phyloP scores from a whole-genome alignment of 2,888 invertebrate species.

The Iphiclides podalirius region DNA sequence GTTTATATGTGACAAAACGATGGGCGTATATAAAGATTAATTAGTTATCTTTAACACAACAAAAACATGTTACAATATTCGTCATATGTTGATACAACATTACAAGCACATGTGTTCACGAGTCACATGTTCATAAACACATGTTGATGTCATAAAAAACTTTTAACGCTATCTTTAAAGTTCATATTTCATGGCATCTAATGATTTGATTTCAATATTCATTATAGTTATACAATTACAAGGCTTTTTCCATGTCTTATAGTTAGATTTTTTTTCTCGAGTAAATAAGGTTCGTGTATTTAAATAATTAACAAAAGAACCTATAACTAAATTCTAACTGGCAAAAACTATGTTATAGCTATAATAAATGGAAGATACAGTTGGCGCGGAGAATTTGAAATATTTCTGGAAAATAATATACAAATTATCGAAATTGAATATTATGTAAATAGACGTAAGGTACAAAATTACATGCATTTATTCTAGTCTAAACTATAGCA shows the following conservation, averaged over 20 bases:
- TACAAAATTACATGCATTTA: neutral
- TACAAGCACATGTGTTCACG: neutral
- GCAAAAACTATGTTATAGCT: neutral
- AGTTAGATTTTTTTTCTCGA: no score
- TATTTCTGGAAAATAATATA: neutral
- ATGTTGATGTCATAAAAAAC: neutral
- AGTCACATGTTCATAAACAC: neutral
- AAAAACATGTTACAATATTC: neutral
- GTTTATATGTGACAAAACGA: no score
- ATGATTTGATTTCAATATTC: neutral
- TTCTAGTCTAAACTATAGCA: neutral
- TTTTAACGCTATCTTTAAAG: neutral
- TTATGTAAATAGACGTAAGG: neutral
- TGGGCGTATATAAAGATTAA: no score
- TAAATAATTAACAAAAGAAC: no score
- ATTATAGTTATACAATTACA: no score
- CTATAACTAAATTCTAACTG: neutral
- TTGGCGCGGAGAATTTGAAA: neutral
- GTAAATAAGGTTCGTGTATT: no score
- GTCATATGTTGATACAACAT: neutral
- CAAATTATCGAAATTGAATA: neutral
- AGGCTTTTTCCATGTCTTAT: no score
- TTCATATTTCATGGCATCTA: neutral
- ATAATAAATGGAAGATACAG: neutral
- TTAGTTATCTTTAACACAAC: no score